These are phyloP conservation scores for Heterotis niloticus DNA, from an alignment of 2,113 vertebrate species.

Conservation along the genomic window DNA sequence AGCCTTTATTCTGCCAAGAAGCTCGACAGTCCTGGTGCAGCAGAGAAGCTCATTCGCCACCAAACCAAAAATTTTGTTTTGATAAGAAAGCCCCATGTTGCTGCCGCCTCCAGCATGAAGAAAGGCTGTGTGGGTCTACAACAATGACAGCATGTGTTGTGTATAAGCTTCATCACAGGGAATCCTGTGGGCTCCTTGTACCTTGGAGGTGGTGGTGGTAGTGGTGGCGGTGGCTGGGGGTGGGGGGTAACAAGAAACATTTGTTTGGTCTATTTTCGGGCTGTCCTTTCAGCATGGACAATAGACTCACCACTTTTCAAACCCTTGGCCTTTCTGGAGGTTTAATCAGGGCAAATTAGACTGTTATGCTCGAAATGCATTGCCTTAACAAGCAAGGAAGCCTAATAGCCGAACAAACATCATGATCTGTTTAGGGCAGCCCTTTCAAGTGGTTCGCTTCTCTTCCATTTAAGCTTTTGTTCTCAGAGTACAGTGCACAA, in stretches of 20 bases:
- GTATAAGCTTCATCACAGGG: neutral
- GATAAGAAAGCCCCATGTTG: neutral
- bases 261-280: constrained; percentile 4
- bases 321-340: constrained; percentile 30
- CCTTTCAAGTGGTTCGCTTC: constrained; percentile 50
- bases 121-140: neutral
- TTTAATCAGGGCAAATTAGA: constrained; percentile 49
- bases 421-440: constrained; percentile 49
- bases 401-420: constrained; percentile 48
- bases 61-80: too few relatives aligned
- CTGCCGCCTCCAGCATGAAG: neutral
- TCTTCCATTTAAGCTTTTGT: constrained; percentile 50
- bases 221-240: too few relatives aligned
- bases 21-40: too few relatives aligned
- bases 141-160: neutral
- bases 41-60: too few relatives aligned
- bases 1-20: too few relatives aligned
- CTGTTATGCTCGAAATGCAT: constrained; percentile 43
- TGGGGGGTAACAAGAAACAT: constrained; percentile 7
- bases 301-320: constrained; percentile 32
- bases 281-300: constrained; percentile 14
- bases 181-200: neutral
- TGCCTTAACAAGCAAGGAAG: constrained; percentile 49
- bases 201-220: too few relatives aligned
- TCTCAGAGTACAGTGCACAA: constrained; percentile 44